These are phyloP conservation scores for Acanthococcus lagerstroemiae DNA, from an alignment of 2,888 invertebrate genomes.

Conservation along the genomic window DNA sequence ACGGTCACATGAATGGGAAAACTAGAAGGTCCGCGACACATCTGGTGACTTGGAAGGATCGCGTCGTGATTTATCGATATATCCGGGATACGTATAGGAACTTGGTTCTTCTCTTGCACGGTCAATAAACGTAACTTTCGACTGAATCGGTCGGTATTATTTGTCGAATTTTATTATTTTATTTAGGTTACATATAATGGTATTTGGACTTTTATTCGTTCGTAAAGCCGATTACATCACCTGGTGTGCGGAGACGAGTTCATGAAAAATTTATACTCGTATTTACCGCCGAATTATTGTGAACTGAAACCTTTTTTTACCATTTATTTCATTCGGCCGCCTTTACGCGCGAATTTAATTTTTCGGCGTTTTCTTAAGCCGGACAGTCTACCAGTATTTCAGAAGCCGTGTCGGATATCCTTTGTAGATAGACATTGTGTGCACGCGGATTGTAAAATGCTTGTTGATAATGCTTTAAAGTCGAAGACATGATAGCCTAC, in stretches of 20 bases:
- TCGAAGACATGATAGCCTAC: too few relatives aligned
- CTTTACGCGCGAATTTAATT: too few relatives aligned
- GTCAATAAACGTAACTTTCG: constrained; percentile 11
- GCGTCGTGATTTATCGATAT: constrained; percentile 14
- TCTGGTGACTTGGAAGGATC: constrained; percentile 20
- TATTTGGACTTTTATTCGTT: constrained; percentile 7
- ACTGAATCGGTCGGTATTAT: constrained; percentile 8
- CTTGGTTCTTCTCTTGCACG: neutral
- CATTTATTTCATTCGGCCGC: neutral
- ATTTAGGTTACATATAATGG: constrained; percentile 11
- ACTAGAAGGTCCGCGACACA: constrained; percentile 14
- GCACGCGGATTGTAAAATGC: too few relatives aligned
- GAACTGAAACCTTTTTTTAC: neutral
- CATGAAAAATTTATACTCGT: constrained; percentile 6
- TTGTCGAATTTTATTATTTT: constrained; percentile 16
- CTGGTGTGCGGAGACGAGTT: constrained; percentile 11
- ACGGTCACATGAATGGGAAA: neutral
- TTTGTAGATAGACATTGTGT: too few relatives aligned
- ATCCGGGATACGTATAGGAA: neutral
- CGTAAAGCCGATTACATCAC: constrained; percentile 14
- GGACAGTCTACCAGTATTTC: too few relatives aligned
- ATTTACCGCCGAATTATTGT: neutral
- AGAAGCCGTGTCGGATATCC: too few relatives aligned
- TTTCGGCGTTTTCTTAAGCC: too few relatives aligned
- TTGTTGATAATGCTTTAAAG: too few relatives aligned